Base-by-base conservation (phyloP, 2,888 invertebrate species). In the Labia minor region DNA sequence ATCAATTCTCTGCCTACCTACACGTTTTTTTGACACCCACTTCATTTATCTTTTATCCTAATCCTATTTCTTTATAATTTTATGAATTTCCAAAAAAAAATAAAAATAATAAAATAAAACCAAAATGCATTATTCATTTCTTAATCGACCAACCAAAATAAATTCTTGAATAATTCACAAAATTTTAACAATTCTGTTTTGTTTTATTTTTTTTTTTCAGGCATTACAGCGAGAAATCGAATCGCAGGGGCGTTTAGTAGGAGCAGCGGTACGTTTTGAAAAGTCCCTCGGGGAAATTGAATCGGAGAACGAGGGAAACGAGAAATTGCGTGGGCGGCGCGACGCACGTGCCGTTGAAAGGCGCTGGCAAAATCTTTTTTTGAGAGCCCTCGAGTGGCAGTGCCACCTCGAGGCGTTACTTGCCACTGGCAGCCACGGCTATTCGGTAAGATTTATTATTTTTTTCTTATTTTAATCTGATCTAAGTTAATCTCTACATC, bases 171-270 rank as follows among this genome's bases (percentile, higher is more conserved):
- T n/a, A n/a, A n/a, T n/a, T n/a, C n/a, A n/a, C n/a, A n/a, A n/a
- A n/a, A n/a, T n/a, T n/a, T n/a, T n/a, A n/a, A n/a, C n/a, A n/a
- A n/a, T n/a, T n/a, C n/a, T n/a, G n/a, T n/a, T n/a, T n/a, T n/a
- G n/a, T n/a, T 70, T 71, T 69, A 72, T 71, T 71, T 71, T 74
- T 71, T 73, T 72, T 71, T 81, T 81, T 21, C 85, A 95, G 94
- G 89, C 89, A 83, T 86, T 94, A 78, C 92, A 94, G 83, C 86
- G 87, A 77, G 92, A 94, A 83, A 92, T 95, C 80, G 91, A 92
- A 85, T 90, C 91, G 79, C 92, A 90, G 83, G 88, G 89, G 74
- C 87, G 89, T 80, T 88, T 89, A 79, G 90, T 91, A 77, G 84
- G 83, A 76, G 87, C 87, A 68, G 86, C 87, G 80, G 87, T 88